A percentile compares a stretch with the other conserved stretches of the same genome.
phyloP scores from a whole-genome alignment of 2,113 vertebrate species.

The Corythornis madagascariensis region DNA sequence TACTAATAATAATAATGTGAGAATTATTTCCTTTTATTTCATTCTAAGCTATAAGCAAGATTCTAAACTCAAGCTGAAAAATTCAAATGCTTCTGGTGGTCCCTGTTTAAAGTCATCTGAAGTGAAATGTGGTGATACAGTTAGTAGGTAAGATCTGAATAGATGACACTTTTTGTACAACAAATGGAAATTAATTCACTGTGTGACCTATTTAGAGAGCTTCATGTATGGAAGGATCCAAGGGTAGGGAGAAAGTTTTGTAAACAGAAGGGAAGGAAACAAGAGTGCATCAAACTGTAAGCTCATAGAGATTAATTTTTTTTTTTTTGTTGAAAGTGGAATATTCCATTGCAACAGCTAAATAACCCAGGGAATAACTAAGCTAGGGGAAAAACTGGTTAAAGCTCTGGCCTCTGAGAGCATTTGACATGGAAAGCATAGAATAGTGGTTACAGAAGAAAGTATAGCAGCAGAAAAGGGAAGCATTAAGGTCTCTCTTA shows the following conservation, averaged over 20 bases:
- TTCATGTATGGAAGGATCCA: background rate
- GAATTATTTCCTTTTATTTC: constrained; percentile 13
- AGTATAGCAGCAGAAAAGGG: background rate
- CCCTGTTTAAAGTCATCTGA: background rate
- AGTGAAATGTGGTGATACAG: background rate
- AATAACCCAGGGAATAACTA: background rate
- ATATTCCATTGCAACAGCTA: background rate
- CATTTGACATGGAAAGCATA: background rate
- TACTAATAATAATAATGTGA: background rate
- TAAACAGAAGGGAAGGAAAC: background rate
- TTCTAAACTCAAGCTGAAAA: background rate
- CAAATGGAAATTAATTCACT: constrained; percentile 48
- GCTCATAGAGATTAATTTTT: background rate
- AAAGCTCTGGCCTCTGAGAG: background rate
- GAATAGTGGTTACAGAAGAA: background rate
- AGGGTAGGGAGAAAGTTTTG: background rate
- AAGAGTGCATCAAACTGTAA: background rate
- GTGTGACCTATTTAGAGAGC: constrained; percentile 35
- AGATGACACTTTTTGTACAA: background rate
- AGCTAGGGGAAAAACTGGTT: background rate
- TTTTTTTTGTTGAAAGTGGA: background rate
- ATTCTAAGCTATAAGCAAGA: constrained; percentile 9
- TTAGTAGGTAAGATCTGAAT: constrained; percentile 5
- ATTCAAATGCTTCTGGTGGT: constrained; percentile 5
- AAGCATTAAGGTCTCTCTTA: background rate